phyloP scores from a whole-genome alignment of 2,888 invertebrate species.

The Venusia cambrica region DNA sequence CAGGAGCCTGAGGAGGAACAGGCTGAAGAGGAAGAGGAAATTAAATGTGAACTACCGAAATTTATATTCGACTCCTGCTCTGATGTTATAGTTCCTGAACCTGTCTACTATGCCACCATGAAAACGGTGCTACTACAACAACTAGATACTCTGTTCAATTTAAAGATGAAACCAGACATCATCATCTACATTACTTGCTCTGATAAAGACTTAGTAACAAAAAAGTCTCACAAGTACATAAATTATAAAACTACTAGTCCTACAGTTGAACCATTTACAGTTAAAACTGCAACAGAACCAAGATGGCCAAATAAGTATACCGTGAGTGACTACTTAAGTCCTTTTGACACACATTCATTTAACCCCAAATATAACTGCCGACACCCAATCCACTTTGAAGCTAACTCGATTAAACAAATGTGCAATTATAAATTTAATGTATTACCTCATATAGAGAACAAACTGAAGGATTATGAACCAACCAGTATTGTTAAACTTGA shows the following conservation, averaged over 20 bases:
- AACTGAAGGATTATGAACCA: constrained; percentile 75
- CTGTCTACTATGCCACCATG: constrained; percentile 42
- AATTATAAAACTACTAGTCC: no score
- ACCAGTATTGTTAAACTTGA: constrained; percentile 81
- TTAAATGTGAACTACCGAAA: constrained; percentile 53
- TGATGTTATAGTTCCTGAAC: constrained; percentile 40
- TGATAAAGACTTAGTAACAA: constrained; percentile 73
- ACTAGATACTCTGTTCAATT: constrained; percentile 50
- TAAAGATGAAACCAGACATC: constrained; percentile 63
- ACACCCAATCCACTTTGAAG: constrained; percentile 66
- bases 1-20: constrained; percentile 35
- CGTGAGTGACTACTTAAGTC: constrained; percentile 42
- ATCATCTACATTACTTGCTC: constrained; percentile 80
- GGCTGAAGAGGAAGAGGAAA: constrained; percentile 41
- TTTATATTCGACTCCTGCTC: constrained; percentile 54
- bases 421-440: constrained; percentile 71
- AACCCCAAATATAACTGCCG: constrained; percentile 69
- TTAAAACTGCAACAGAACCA: constrained; percentile 36
- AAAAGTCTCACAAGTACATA: constrained; percentile 51
- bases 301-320: constrained; percentile 60
- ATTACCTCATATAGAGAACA: constrained; percentile 68
- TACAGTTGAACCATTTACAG: constrained; percentile 40
- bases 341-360: constrained; percentile 43
- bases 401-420: constrained; percentile 66
- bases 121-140: constrained; percentile 50